Evolutionary conservation across 2,888 invertebrate genomes (phyloP), one percentile per base, ranked within the genome.

Genomic region (Dolichomitus sp.): DNA sequence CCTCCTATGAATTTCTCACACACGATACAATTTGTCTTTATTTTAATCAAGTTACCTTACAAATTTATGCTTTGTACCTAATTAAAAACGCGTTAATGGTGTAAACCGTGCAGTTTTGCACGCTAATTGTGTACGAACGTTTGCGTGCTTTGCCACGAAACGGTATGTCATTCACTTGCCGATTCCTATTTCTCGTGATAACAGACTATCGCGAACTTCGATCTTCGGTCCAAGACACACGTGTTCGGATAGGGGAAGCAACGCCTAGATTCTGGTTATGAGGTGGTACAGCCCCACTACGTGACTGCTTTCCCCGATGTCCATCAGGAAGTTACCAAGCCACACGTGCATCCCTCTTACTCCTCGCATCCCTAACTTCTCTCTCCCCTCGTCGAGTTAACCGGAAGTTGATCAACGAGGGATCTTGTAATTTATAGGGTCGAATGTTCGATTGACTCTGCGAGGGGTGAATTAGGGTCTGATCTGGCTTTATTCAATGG

Each of bases 251-350:
- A 61, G 79, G 42, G n/a, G 50, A 52, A 63, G 33, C 65, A n/a
- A 30, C 42, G 54, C 23, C 45, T 45, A 33, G 77, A 17, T 74
- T 23, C 61, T 78, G 78, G 63, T 74, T 84, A 74, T 70, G 63
- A 42, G 65, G 52, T 54, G 70, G 27, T 45, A 72, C 33, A 37
- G 17, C 59, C 65, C 65, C 61, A 40, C 63, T 75, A 84, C 78
- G 84, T 78, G 75, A 81, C 75, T 72, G 65, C 61, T 30, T 69
- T 69, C 57, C 42, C 54, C 59, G 42, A 81, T 70, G 65, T 74
- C 74, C 70, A 81, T 84, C 81, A 74, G 77, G 69, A 84, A 78
- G 69, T 81, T 84, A 37, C 74, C 78, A 65, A 66, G 57, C 79
- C 82, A 79, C 74, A 70, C 82, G 57, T 72, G 68, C 59, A 61